A percentile compares a stretch with the other conserved stretches of the same genome.
These are phyloP conservation scores for Venturia canescens DNA, from an alignment of 1,140 invertebrate species.

Conservation along the genomic window DNA sequence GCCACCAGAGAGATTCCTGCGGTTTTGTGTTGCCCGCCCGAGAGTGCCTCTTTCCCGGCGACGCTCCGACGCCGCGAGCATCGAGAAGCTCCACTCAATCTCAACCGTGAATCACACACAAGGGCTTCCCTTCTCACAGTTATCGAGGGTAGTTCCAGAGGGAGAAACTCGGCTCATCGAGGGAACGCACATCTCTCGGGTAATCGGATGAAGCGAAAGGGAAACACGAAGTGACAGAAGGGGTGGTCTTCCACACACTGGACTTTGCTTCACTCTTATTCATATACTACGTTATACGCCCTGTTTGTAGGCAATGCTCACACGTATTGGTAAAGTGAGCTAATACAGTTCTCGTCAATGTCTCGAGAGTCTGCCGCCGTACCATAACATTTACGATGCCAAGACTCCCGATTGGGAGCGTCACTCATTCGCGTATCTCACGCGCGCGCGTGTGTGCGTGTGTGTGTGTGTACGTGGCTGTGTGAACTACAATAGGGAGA, in stretches of 20 bases:
- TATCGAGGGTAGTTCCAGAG: neutral
- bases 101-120: slow-evolving; percentile 38
- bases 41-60: slow-evolving; percentile 21
- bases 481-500: neutral
- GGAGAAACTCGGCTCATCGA: neutral
- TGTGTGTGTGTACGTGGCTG: neutral
- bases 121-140: slow-evolving; percentile 26
- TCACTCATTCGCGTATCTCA: neutral
- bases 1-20: slow-evolving; percentile 23
- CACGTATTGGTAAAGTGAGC: neutral
- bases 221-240: slow-evolving; percentile 43
- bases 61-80: slow-evolving; percentile 21
- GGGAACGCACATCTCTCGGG: slow-evolving; percentile 21
- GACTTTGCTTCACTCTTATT: slow-evolving; percentile 10
- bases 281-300: neutral
- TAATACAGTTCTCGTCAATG: slow-evolving; percentile 20
- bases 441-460: neutral
- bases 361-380: slow-evolving; percentile 13
- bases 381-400: slow-evolving; percentile 28
- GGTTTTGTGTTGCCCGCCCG: neutral
- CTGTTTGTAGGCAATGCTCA: neutral
- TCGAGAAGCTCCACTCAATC: slow-evolving; percentile 31
- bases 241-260: slow-evolving; percentile 12
- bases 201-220: slow-evolving; percentile 45
- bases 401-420: slow-evolving; percentile 32